phyloP scores from a whole-genome alignment of 2,797 vertebrate species.

The Tapera naevia region DNA sequence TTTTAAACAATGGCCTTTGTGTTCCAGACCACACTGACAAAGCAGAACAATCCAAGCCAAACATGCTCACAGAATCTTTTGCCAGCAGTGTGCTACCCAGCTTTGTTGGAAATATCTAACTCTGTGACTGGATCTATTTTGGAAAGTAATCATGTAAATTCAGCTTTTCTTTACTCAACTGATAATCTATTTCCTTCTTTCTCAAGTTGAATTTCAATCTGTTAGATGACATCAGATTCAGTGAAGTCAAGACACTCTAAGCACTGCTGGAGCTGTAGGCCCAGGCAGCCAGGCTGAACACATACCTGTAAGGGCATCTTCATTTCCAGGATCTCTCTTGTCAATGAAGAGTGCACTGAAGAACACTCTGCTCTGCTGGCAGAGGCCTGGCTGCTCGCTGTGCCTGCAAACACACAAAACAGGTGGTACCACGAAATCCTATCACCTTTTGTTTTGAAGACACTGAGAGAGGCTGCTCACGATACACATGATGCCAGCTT shows the following conservation, averaged over 20 bases:
- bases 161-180: not conserved
- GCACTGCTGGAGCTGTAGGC: not conserved
- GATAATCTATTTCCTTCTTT: not conserved
- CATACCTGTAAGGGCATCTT: not conserved
- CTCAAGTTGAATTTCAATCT: not conserved
- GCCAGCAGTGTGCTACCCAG: slow-evolving; percentile 11
- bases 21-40: slow-evolving; percentile 39
- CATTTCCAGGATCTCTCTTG: not conserved
- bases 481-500: not conserved
- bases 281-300: not conserved
- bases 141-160: not conserved
- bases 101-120: not conserved
- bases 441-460: not conserved
- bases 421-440: not conserved
- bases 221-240: not conserved
- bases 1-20: slow-evolving; percentile 57
- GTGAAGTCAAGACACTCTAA: not conserved
- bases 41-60: slow-evolving; percentile 36
- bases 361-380: not conserved
- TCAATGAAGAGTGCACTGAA: not conserved
- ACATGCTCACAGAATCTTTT: slow-evolving; percentile 1
- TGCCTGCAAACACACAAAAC: not conserved
- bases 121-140: not conserved
- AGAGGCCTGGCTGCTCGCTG: not conserved
- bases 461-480: not conserved